Evolutionary conservation across 2,888 invertebrate genomes (phyloP).

Genomic region (Drosophila sordidula): DNA sequence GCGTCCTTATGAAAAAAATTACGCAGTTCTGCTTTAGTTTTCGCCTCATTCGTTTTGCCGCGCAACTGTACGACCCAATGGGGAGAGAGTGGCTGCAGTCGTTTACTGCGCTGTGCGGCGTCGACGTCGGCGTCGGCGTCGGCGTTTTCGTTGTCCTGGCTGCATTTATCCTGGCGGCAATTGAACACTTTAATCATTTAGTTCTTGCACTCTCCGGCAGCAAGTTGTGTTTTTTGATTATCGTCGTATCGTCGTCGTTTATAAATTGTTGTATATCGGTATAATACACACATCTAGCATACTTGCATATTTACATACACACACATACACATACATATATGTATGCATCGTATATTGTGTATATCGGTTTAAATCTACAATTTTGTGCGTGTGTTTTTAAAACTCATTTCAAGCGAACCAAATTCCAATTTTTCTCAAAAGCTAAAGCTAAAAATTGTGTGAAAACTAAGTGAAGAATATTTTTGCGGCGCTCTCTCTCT

Average conservation of each 20-base stretch:
- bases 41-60: conserved; percentile 33
- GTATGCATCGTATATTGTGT: conserved; percentile 45
- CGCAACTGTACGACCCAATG: conserved; percentile 51
- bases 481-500: conserved; percentile 39
- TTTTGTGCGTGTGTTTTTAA: conserved; percentile 68
- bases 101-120: conserved; percentile 32
- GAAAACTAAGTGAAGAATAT: conserved; percentile 41
- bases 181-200: conserved; percentile 84
- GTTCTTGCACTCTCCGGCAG: conserved; percentile 86
- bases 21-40: conserved; percentile 63
- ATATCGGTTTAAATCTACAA: conserved; percentile 62
- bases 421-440: conserved; percentile 41
- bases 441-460: conserved; percentile 33
- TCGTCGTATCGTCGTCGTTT: conserved; percentile 80
- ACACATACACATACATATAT: conserved; percentile 34
- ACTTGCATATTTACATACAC: conserved; percentile 46
- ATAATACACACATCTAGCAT: conserved; percentile 71
- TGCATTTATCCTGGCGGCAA: conserved; percentile 80
- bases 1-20: conserved; percentile 43
- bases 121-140: conserved; percentile 23
- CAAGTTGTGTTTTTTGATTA: conserved; percentile 85
- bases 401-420: conserved; percentile 62
- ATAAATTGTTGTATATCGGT: conserved; percentile 80
- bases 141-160: conserved; percentile 67
- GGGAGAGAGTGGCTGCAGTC: conserved; percentile 38